Evolutionary conservation across 2,797 vertebrate species (phyloP).

Genomic region (Triplophysa yarkandensis): DNA sequence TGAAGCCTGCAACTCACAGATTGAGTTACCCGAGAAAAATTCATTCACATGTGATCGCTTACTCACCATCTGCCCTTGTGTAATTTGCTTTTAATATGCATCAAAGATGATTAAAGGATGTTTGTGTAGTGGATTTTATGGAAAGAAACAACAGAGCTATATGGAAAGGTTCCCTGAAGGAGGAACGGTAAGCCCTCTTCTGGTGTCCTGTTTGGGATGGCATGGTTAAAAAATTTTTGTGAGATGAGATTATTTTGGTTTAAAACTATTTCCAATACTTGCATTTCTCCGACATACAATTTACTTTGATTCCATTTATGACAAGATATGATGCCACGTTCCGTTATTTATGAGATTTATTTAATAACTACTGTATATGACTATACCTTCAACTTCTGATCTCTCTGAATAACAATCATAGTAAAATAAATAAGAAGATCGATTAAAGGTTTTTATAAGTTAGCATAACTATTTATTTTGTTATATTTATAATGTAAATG

Average conservation of each 20-base stretch:
- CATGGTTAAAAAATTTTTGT: background rate
- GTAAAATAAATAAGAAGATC: too few species aligned
- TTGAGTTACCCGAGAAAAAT: background rate
- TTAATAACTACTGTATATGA: slow-evolving; percentile 20
- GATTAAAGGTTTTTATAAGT: too few species aligned
- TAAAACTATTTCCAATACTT: background rate
- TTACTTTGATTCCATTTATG: background rate
- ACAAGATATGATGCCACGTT: background rate
- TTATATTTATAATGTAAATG: too few species aligned
- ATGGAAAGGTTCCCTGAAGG: background rate
- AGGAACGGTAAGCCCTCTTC: background rate
- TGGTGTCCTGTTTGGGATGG: background rate
- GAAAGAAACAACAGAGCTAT: background rate
- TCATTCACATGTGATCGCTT: slow-evolving; percentile 21
- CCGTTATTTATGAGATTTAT: background rate
- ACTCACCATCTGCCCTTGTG: slow-evolving; percentile 37
- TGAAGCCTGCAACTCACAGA: background rate
- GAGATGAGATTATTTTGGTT: background rate
- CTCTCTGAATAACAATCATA: background rate
- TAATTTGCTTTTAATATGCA: slow-evolving; percentile 22
- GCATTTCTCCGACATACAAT: background rate
- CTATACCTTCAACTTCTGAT: background rate
- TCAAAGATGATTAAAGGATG: slow-evolving; percentile 19
- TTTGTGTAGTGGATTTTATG: background rate
- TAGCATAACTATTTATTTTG: too few species aligned